phyloP scores from a whole-genome alignment of 2,888 invertebrate genomes.

The Watsonalla binaria region DNA sequence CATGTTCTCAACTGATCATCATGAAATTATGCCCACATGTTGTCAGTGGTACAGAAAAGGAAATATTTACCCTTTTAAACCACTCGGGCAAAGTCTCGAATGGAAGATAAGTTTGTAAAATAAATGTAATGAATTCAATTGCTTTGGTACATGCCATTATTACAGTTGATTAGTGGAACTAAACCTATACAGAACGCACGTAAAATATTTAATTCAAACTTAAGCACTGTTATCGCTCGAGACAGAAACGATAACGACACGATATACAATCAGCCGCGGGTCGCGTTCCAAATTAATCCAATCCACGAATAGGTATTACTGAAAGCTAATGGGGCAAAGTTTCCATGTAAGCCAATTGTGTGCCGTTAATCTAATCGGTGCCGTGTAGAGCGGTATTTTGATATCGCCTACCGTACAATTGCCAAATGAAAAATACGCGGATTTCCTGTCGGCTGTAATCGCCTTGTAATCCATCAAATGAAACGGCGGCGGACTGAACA shows the following conservation, averaged over 20 bases:
- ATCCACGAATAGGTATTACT: conserved; percentile 51
- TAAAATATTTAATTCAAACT: conserved; percentile 48
- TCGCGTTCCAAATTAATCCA: conserved; percentile 61
- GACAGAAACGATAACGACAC: conserved; percentile 51
- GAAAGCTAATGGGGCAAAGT: conserved; percentile 58
- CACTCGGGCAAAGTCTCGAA: no score
- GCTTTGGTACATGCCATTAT: no score
- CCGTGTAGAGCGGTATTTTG: conserved; percentile 68
- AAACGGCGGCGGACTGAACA: conserved; percentile 52
- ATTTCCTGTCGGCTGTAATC: conserved; percentile 71
- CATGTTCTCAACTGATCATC: no score
- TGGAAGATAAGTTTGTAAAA: no score
- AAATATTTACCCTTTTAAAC: no score
- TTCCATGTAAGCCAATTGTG: conserved; percentile 73
- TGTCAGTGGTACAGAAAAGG: no score
- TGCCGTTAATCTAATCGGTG: conserved; percentile 71
- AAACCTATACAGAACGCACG: conserved; percentile 19
- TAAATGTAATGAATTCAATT: no score
- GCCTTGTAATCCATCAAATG: conserved; percentile 70
- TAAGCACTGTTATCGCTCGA: conserved; percentile 45
- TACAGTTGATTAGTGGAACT: neutral
- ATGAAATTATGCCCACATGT: no score
- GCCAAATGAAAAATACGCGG: conserved; percentile 75
- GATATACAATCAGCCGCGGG: conserved; percentile 46
- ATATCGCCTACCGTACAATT: conserved; percentile 60